phyloP scores from a whole-genome alignment of 1,140 invertebrate genomes.

The Limonius californicus region DNA sequence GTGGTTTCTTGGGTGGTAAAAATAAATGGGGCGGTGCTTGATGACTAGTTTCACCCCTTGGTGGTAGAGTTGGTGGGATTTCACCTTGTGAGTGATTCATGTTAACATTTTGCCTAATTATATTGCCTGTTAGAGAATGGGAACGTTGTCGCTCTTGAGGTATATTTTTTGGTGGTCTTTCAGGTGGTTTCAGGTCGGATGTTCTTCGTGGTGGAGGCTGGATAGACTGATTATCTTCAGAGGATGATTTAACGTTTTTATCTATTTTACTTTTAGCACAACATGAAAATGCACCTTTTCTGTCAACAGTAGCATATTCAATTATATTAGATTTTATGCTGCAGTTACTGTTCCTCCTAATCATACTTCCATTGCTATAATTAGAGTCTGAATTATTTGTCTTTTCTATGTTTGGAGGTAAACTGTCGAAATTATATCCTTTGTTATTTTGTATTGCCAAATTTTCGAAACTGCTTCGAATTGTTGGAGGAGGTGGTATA shows the following conservation, averaged over 20 bases:
- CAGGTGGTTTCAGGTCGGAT: constrained; percentile 53
- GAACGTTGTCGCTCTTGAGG: constrained; percentile 53
- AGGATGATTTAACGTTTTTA: constrained; percentile 39
- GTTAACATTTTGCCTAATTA: not conserved
- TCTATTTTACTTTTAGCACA: constrained; percentile 57
- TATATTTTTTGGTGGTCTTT: constrained; percentile 60
- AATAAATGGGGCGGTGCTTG: constrained; percentile 58
- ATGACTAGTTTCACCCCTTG: constrained; percentile 50
- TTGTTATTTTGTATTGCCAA: constrained; percentile 19
- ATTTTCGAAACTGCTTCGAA: constrained; percentile 45
- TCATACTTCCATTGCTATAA: constrained; percentile 38
- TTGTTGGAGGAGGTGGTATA: constrained; percentile 71
- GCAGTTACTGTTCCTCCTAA: constrained; percentile 49
- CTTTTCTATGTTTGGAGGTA: constrained; percentile 25
- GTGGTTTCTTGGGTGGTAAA: constrained; percentile 64
- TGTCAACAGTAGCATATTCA: constrained; percentile 63
- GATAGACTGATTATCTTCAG: constrained; percentile 47
- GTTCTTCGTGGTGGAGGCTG: constrained; percentile 56
- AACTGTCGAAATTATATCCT: not conserved
- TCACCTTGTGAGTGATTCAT: constrained; percentile 21
- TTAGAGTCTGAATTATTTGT: constrained; percentile 22
- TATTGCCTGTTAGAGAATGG: constrained; percentile 48
- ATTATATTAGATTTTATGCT: constrained; percentile 50
- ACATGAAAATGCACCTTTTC: constrained; percentile 64
- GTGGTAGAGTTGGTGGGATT: constrained; percentile 52